Conservation (phyloP, 2,113 vertebrate genomes). For the Zosterops borbonicus region DNA sequence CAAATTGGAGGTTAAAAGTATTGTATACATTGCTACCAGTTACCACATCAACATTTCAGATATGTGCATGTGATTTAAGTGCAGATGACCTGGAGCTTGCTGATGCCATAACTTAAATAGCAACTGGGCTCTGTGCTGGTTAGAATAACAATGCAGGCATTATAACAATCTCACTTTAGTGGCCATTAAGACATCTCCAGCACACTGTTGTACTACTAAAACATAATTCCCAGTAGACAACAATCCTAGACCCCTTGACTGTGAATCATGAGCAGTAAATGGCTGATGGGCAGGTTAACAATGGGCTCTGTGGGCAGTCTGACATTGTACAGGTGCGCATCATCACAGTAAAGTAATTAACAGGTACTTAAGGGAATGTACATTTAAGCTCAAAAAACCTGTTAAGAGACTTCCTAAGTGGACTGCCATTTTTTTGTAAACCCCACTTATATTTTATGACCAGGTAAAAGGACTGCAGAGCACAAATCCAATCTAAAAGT, state of each 20-base stretch:
- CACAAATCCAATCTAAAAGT: constrained; percentile 63
- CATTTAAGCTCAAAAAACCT: constrained; percentile 69
- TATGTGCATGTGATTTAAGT: constrained; percentile 49
- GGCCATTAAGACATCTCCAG: constrained; percentile 62
- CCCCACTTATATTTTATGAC: constrained; percentile 63
- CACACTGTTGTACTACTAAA: constrained; percentile 49
- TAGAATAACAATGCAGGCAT: constrained; percentile 55
- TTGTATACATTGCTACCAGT: constrained; percentile 60
- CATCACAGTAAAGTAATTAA: constrained; percentile 71
- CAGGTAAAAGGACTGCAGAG: constrained; percentile 49
- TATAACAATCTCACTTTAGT: constrained; percentile 36
- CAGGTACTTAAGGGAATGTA: constrained; percentile 70
- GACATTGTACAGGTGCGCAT: constrained; percentile 69
- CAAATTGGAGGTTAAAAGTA: constrained; percentile 61
- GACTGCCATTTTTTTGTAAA: constrained; percentile 41
- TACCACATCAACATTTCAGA: constrained; percentile 56
- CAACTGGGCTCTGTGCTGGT: constrained; percentile 4
- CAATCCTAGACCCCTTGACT: constrained; percentile 40
- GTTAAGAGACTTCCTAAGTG: constrained; percentile 72
- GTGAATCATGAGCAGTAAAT: constrained; percentile 68
- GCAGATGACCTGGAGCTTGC: constrained; percentile 31
- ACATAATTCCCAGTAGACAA: constrained; percentile 63
- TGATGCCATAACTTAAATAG: constrained; percentile 61
- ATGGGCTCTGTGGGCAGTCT: constrained; percentile 56
- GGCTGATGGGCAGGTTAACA: constrained; percentile 50